Evolutionary conservation across 2,888 invertebrate genomes (phyloP).

Genomic region (Cephus pygmeus): DNA sequence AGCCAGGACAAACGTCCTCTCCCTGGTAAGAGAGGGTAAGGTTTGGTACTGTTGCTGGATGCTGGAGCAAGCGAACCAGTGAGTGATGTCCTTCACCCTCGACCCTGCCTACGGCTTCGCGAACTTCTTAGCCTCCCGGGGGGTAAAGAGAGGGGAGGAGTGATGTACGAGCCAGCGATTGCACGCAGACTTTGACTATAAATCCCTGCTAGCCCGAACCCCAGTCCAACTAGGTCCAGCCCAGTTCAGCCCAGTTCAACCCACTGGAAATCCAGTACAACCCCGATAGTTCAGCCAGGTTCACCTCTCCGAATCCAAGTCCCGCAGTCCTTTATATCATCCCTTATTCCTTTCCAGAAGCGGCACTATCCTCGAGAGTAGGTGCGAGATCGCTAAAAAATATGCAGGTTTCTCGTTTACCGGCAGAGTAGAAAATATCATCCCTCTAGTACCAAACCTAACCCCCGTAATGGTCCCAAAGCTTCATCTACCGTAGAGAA

Average conservation of each 20-base stretch:
- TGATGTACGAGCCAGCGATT: conserved; percentile 49
- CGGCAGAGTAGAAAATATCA: conserved; percentile 25
- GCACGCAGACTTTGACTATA: conserved; percentile 51
- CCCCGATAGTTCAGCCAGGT: neutral
- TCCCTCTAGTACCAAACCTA: conserved; percentile 1
- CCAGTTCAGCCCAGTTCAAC: conserved; percentile 3
- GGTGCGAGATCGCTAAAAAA: conserved; percentile 7
- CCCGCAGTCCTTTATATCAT: neutral
- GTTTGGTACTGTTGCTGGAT: neutral
- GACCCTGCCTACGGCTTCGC: conserved; percentile 33
- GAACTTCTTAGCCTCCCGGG: conserved; percentile 33
- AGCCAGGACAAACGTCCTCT: conserved; percentile 28
- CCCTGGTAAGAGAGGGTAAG: conserved; percentile 13
- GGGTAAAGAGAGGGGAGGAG: conserved; percentile 27
- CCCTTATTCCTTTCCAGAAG: neutral
- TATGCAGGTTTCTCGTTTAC: conserved; percentile 19
- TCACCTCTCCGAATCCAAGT: neutral
- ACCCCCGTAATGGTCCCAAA: conserved; percentile 9
- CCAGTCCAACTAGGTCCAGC: conserved; percentile 27
- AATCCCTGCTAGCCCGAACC: conserved; percentile 40
- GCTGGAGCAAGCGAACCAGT: conserved; percentile 20
- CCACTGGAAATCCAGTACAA: neutral
- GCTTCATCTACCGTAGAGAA: neutral
- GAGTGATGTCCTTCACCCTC: conserved; percentile 35
- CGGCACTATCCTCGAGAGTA: neutral